These are phyloP conservation scores for Rhinopomastus cyanomelas DNA, from an alignment of 2,113 vertebrate genomes.

Conservation along the genomic window DNA sequence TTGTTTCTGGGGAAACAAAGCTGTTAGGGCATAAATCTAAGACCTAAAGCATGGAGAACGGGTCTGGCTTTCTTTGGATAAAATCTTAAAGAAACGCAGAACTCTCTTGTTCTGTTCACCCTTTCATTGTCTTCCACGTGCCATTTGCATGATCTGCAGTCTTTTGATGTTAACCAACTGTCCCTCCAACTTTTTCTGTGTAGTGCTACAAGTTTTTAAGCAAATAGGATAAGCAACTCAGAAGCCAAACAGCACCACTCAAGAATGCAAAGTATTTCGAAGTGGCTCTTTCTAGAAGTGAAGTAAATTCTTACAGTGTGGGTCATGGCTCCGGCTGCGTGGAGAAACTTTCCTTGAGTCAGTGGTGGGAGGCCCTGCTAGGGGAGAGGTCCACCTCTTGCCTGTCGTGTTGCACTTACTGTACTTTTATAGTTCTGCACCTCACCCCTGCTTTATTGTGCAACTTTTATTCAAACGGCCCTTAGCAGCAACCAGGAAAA, in stretches of 20 bases:
- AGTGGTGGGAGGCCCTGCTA: background rate
- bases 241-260: background rate
- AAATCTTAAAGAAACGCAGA: background rate
- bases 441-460: background rate
- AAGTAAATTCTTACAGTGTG: constrained; percentile 37
- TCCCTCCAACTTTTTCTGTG: background rate
- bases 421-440: background rate
- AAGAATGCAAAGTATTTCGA: constrained; percentile 45
- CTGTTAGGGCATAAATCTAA: background rate
- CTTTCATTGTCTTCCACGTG: background rate
- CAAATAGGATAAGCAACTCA: background rate
- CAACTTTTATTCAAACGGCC: background rate
- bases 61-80: constrained; percentile 34
- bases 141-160: background rate
- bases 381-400: background rate
- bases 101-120: background rate
- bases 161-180: background rate
- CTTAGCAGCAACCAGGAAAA: background rate
- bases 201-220: constrained; percentile 14
- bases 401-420: background rate
- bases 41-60: background rate
- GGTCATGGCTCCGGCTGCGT: background rate
- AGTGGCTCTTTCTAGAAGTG: constrained; percentile 36
- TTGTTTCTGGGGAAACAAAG: constrained; percentile 32
- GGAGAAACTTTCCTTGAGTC: background rate